A percentile compares a stretch with the other conserved stretches of the same genome.
These are phyloP conservation scores for Cottus gobio DNA, from an alignment of 2,113 vertebrate genomes.

Conservation along the genomic window DNA sequence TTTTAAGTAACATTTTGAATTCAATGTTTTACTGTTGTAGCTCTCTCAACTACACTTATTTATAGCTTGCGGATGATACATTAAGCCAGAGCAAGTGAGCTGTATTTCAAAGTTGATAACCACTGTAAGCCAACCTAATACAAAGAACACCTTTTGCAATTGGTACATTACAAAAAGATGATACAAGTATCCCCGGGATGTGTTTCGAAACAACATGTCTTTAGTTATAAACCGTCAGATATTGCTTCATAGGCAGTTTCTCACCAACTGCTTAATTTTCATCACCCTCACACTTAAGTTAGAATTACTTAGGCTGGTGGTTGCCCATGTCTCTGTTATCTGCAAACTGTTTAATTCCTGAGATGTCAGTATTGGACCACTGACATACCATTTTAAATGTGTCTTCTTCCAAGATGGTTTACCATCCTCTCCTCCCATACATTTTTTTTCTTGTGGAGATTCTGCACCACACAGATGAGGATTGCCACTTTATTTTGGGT, in stretches of 20 bases:
- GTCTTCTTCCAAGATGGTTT: neutral
- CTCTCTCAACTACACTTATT: neutral
- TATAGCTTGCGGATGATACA: neutral
- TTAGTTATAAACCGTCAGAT: neutral
- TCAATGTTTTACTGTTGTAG: neutral
- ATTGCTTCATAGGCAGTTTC: neutral
- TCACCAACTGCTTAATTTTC: neutral
- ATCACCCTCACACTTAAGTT: neutral
- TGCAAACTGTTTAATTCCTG: neutral
- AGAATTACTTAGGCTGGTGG: neutral
- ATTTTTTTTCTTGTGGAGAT: no score
- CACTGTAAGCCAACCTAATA: neutral
- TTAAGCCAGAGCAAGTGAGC: neutral
- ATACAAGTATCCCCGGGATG: neutral
- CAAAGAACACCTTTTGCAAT: neutral
- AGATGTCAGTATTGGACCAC: neutral
- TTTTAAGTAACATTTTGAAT: neutral
- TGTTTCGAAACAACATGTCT: neutral
- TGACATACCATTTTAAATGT: neutral
- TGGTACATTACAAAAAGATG: no score
- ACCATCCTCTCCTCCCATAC: no score
- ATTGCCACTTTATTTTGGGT: no score
- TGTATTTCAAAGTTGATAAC: neutral
- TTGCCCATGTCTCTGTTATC: neutral
- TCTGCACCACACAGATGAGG: no score